Conservation (phyloP, 2,113 vertebrate genomes). For the Cheirogaleus medius region DNA sequence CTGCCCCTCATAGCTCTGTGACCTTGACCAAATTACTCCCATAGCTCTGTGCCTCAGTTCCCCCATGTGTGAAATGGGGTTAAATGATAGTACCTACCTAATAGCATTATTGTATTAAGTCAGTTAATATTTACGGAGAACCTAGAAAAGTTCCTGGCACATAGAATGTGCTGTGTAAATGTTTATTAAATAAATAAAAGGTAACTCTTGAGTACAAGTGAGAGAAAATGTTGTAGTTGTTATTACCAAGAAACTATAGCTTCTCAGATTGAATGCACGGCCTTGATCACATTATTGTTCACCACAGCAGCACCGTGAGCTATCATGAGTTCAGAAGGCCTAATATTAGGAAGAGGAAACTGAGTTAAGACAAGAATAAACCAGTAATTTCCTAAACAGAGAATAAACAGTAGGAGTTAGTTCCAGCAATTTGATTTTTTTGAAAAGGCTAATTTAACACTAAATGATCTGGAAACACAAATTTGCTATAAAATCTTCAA, state of each 20-base stretch:
- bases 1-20: not conserved
- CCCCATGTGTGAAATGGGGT: not conserved
- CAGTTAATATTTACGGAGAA: not conserved
- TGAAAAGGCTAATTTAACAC: conserved; percentile 5
- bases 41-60: not conserved
- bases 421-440: not conserved
- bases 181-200: not conserved
- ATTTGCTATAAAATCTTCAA: conserved; percentile 16
- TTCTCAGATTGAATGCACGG: not conserved
- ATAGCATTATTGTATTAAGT: not conserved
- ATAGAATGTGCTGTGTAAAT: not conserved
- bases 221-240: not conserved
- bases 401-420: not conserved
- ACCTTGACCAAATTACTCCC: not conserved
- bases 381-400: not conserved
- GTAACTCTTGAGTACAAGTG: not conserved
- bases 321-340: not conserved
- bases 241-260: not conserved
- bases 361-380: not conserved
- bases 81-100: not conserved
- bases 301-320: not conserved
- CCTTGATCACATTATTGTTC: not conserved
- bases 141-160: not conserved
- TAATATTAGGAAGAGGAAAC: not conserved
- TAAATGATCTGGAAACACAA: not conserved